Conservation (phyloP, 2,888 invertebrate genomes). For the Petrolisthes manimaculis region DNA sequence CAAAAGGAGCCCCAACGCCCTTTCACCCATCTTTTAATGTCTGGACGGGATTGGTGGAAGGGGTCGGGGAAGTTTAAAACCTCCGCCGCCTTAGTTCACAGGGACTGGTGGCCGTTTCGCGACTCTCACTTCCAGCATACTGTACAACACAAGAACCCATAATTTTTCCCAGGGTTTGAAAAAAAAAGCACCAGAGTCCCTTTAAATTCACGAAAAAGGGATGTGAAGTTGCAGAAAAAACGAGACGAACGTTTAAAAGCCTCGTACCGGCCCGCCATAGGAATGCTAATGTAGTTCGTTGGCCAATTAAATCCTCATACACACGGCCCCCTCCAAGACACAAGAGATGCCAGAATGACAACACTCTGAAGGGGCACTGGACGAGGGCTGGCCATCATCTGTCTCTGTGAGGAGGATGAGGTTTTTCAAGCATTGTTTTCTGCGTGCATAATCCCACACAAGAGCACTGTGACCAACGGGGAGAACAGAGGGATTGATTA, state of each 20-base stretch:
- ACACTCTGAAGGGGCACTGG: background rate
- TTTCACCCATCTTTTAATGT: constrained; percentile 23
- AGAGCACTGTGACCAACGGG: constrained; percentile 27
- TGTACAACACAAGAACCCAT: background rate
- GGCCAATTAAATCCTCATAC: constrained; percentile 25
- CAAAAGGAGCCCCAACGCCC: constrained; percentile 26
- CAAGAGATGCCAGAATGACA: background rate
- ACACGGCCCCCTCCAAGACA: background rate
- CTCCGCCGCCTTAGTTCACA: background rate
- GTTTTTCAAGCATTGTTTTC: constrained; percentile 36
- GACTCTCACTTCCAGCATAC: background rate
- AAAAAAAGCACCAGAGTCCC: constrained; percentile 23
- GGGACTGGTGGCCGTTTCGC: constrained; percentile 22
- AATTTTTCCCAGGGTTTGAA: constrained; percentile 32
- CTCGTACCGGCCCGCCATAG: constrained; percentile 2
- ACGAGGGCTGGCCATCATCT: background rate
- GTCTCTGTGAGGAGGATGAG: background rate
- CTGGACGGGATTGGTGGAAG: constrained; percentile 50
- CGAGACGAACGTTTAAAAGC: constrained; percentile 19
- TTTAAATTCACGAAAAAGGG: constrained; percentile 37
- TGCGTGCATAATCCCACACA: constrained; percentile 25
- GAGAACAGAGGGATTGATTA: constrained; percentile 33
- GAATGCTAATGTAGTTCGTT: constrained; percentile 31
- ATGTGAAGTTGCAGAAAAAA: constrained; percentile 8
- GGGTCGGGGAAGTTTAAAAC: constrained; percentile 3